Conservation (phyloP, 2,888 invertebrate species). For the Tipula unca region DNA sequence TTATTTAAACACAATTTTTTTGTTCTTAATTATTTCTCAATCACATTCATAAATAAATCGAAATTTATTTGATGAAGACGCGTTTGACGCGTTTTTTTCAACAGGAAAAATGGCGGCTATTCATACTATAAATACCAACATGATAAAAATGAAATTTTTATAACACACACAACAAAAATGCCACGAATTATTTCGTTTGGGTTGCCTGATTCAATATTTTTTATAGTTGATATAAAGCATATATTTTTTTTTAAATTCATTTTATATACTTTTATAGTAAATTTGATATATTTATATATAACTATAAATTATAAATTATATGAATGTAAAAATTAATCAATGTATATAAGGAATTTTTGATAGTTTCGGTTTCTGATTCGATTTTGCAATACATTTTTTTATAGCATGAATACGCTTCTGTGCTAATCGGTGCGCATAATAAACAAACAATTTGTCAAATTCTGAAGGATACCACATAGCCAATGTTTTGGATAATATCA, state of each 20-base stretch:
- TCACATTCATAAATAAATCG: background rate
- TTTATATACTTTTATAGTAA: background rate
- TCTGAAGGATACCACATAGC: background rate
- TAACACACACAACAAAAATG: background rate
- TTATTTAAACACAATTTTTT: background rate
- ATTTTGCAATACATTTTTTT: background rate
- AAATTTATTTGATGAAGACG: conserved; percentile 17
- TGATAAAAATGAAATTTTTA: background rate
- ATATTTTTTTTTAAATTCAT: background rate
- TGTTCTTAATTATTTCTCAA: background rate
- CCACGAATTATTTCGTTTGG: background rate
- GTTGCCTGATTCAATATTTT: background rate
- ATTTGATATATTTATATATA: too few species aligned
- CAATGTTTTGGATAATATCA: background rate
- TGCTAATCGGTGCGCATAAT: background rate
- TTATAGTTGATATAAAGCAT: background rate
- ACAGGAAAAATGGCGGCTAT: conserved; percentile 19
- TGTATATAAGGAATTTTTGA: background rate
- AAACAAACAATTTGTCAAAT: background rate
- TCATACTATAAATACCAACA: background rate
- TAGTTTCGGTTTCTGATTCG: background rate
- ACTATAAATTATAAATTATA: too few species aligned
- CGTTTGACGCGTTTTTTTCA: conserved; percentile 21
- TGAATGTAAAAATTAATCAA: background rate
- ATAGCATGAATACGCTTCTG: background rate